These are phyloP conservation scores for Bradypodion ventrale DNA, from an alignment of 2,797 vertebrate genomes.

Conservation along the genomic window DNA sequence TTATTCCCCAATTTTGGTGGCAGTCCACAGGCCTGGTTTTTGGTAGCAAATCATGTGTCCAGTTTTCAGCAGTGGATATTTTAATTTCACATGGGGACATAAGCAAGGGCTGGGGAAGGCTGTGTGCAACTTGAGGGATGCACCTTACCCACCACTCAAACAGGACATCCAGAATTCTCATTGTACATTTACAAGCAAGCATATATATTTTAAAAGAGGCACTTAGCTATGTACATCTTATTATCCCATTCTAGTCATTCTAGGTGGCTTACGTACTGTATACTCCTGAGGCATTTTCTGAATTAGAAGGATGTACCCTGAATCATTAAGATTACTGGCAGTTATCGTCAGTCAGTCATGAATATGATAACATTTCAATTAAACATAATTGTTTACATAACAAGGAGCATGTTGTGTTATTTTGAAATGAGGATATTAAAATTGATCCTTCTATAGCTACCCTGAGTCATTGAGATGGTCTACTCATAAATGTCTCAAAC, in stretches of 20 bases:
- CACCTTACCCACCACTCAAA: too few species aligned
- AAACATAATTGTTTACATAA: slow-evolving; percentile 7
- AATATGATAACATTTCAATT: slow-evolving; percentile 11
- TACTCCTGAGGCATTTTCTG: background rate
- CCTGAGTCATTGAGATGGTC: background rate
- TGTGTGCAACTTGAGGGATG: too few species aligned
- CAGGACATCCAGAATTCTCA: background rate
- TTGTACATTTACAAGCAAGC: background rate
- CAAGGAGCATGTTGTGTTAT: background rate
- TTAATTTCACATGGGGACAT: background rate
- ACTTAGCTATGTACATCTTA: background rate
- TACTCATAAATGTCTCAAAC: background rate
- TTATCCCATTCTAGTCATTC: background rate
- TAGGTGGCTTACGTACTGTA: background rate
- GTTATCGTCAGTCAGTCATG: background rate
- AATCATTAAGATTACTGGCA: background rate
- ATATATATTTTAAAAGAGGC: background rate
- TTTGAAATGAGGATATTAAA: slow-evolving; percentile 27
- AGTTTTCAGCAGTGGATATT: too few species aligned
- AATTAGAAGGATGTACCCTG: background rate
- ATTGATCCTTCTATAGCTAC: background rate
- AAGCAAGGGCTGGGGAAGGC: background rate
- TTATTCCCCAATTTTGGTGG: too few species aligned
- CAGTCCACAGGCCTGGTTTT: too few species aligned
- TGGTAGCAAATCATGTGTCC: too few species aligned